Base-by-base conservation (phyloP, 1,140 invertebrate genomes). In the Ceratosolen fusciceps region DNA sequence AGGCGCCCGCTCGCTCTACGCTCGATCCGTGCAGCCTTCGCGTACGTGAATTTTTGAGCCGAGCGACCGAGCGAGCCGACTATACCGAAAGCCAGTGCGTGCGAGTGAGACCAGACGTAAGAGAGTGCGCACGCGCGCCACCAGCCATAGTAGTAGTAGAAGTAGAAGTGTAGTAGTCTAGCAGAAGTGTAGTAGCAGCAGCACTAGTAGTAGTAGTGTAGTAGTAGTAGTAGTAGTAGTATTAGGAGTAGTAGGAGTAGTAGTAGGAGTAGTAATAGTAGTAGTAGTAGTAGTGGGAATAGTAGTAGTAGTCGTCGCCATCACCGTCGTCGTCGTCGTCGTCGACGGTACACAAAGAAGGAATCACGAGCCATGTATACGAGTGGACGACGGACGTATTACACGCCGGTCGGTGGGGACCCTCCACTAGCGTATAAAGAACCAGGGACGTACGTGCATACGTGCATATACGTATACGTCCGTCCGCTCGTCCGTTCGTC, bases 11-110 rank as follows among this genome's bases (percentile, higher is more conserved):
- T 65, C 68, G 37, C 29, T 72, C 47, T 54, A 26, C 68, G 14
- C 68, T 72, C 68, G 16, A 8, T 72, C 47, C 39, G 68, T 47
- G 52, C 52, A 47, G 72, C 72, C 24, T 56, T 65, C 58, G 65
- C 74, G 74, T 65, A 77, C 43, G 62, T 65, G 74, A 39, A 54
- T 52, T 54, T 34, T 39, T 1, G 16, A 34, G 10, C 1, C 29
- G 39, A 39, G 29, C 47, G 37, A 31, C 12, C 34, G 47, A 73
- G 24, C 34, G 26, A 73, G 47, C 21, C 29, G 47, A 29, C 8
- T 8, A 24, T 16, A 24, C 34, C 14, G 56, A 26, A 62, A 47
- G 43, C 39, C 4, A 60, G 56, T 21, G 26, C 26, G 31, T 47
- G n/a, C 65, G 60, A 29, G 34, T 58, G 67, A 49, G 43, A 26